Base-by-base conservation (phyloP, 2,797 vertebrate genomes). In the Pseudotriccus pelzelni region DNA sequence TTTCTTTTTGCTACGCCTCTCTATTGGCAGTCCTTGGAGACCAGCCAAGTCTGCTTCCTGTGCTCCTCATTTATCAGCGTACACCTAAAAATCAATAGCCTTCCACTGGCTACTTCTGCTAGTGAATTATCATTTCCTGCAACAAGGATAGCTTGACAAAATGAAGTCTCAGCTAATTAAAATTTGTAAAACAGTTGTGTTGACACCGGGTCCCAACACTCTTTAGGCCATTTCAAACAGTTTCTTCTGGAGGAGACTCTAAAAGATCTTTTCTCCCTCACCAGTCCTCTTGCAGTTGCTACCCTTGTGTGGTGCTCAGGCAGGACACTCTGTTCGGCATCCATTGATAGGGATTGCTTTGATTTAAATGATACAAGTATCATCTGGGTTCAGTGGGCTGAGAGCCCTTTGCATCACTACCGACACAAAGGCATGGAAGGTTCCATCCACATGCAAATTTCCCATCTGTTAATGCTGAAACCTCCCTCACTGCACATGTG, bases 51-150 rank as follows among this genome's bases (percentile, higher is more conserved):
- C 84, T 90, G 74, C 68, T 90, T 95, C 88, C 83, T 55, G 44
- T 28, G 47, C 63, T 89, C 66, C 77, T 91, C 80, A 55, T 92
- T 87, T 94, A 89, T 94, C 88, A 92, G 77, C 52, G 37, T 23
- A 15, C 37, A 59, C 81, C 56, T 73, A 58, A 89, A 94, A 90
- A 96, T 96, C 94, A 89, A 94, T 92, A 87, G 12, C 63, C 28
- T 87, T 67, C 67, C 4, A 2, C 73, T 39, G 79, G 79, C 70
- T 73, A n/a, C 84, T 80, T 84, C 73, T 89, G 62, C 41, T 82
- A 77, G 62, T 67, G 77, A 86, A 89, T 93, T 82, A 69, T 86
- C 50, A 41, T 86, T 91, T 93, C 93, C 78, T 89, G 91, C 49
- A 80, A 80, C 77, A 85, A 75, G 70, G 81, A 67, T 36, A 77